Evolutionary conservation across 2,888 invertebrate genomes (phyloP).

Genomic region (Eutolmus rufibarbis): DNA sequence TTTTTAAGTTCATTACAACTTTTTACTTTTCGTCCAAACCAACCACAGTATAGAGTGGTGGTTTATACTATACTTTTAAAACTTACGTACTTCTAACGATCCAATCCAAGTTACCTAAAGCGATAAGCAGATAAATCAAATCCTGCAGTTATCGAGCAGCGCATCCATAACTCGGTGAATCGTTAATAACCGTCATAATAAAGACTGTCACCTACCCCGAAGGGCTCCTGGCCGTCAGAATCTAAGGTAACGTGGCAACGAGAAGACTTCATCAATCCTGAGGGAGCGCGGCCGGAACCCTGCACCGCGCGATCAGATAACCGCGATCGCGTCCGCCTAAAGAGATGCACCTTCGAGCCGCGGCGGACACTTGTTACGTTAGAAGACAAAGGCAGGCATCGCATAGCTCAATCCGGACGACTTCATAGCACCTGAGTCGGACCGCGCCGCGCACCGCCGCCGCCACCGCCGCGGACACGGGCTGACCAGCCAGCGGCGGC

Average conservation of each 20-base stretch:
- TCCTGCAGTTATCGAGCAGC: neutral
- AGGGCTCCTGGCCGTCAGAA: neutral
- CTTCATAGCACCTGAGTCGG: neutral
- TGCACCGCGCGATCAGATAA: neutral
- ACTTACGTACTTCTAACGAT: neutral
- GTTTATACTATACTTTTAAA: neutral
- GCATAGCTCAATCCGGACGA: neutral
- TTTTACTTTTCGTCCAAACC: too few species aligned
- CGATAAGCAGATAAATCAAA: neutral
- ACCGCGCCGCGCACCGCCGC: neutral
- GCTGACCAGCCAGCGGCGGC: neutral
- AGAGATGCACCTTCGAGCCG: neutral
- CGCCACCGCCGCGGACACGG: neutral
- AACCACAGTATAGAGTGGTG: neutral
- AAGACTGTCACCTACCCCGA: conserved; percentile 22
- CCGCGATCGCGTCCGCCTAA: neutral
- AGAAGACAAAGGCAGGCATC: conserved; percentile 18
- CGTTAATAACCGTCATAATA: conserved; percentile 2
- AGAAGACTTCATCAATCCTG: conserved; percentile 23
- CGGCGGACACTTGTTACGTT: conserved; percentile 15
- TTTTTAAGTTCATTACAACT: too few species aligned
- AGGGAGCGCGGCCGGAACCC: neutral
- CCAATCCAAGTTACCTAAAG: neutral
- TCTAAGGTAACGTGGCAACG: neutral
- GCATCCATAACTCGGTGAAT: neutral